phyloP scores from a whole-genome alignment of 2,113 vertebrate genomes.

The Hemichromis elongatus region DNA sequence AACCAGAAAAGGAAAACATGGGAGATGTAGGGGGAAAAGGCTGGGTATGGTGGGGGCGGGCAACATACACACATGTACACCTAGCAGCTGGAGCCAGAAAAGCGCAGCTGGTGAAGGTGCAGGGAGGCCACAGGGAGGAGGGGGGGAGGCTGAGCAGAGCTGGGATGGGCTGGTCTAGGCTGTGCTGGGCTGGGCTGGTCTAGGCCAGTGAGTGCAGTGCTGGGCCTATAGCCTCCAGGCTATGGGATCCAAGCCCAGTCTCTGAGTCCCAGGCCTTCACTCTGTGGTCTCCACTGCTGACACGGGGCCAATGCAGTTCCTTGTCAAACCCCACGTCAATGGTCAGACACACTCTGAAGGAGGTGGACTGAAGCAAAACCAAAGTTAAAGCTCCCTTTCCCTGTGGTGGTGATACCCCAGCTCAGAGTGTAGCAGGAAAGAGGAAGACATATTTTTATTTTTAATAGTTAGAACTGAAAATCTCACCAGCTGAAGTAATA shows the following conservation, averaged over 20 bases:
- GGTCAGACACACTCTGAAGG: constrained; percentile 48
- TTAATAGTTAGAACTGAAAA: neutral
- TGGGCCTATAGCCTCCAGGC: constrained; percentile 63
- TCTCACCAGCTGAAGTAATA: neutral
- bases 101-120: constrained; percentile 85
- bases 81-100: constrained; percentile 88
- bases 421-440: neutral
- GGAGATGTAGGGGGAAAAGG: constrained; percentile 73
- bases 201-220: constrained; percentile 56
- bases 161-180: constrained; percentile 48
- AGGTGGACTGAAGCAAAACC: constrained; percentile 42
- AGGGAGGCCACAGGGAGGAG: constrained; percentile 57
- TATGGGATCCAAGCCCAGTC: constrained; percentile 67
- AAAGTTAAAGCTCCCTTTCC: constrained; percentile 27
- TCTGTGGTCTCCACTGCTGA: constrained; percentile 58
- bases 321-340: constrained; percentile 55
- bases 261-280: constrained; percentile 70
- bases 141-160: constrained; percentile 32
- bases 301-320: constrained; percentile 75
- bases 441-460: neutral
- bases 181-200: constrained; percentile 47
- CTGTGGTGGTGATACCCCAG: neutral
- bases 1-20: constrained; percentile 33
- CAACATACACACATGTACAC: constrained; percentile 46
- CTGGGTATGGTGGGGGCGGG: constrained; percentile 51